Conservation (phyloP, 2,113 vertebrate species). For the Heterotilapia buettikoferi region DNA sequence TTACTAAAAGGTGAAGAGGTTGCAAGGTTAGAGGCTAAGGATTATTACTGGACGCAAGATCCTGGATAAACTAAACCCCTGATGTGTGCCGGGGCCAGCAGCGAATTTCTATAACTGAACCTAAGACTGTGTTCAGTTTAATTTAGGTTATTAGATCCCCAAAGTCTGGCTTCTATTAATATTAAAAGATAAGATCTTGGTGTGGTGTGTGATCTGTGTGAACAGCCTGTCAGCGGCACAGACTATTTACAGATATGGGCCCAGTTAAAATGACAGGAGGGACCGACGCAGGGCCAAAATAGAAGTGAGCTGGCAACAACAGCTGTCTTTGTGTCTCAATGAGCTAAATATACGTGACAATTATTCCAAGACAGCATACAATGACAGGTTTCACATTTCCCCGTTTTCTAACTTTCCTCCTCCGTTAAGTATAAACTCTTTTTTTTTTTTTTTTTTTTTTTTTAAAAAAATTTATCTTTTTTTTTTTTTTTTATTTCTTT, state of each 20-base stretch:
- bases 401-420: neutral
- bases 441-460: neutral
- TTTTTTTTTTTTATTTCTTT: too few species aligned
- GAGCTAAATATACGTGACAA: slow-evolving; percentile 58
- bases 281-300: slow-evolving; percentile 34
- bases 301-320: slow-evolving; percentile 53
- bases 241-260: slow-evolving; percentile 55
- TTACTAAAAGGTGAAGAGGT: slow-evolving; percentile 34
- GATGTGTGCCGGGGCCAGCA: neutral
- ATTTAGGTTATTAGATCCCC: slow-evolving; percentile 5
- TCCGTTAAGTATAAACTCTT: neutral
- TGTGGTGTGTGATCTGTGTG: slow-evolving; percentile 7
- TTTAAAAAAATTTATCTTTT: too few species aligned
- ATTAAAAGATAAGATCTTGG: slow-evolving; percentile 33
- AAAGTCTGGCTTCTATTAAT: slow-evolving; percentile 21
- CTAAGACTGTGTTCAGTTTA: neutral
- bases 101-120: neutral
- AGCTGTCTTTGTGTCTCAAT: slow-evolving; percentile 62
- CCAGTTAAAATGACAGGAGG: slow-evolving; percentile 42
- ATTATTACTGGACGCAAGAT: slow-evolving; percentile 11
- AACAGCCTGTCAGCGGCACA: slow-evolving; percentile 22
- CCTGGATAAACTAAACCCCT: neutral
- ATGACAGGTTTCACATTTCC: neutral
- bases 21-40: neutral
- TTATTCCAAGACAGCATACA: slow-evolving; percentile 39